Percentiles rank a stretch among this genome's conserved stretches.
Conservation (phyloP, 2,113 vertebrate genomes). For the Rhadina sibilatrix region DNA sequence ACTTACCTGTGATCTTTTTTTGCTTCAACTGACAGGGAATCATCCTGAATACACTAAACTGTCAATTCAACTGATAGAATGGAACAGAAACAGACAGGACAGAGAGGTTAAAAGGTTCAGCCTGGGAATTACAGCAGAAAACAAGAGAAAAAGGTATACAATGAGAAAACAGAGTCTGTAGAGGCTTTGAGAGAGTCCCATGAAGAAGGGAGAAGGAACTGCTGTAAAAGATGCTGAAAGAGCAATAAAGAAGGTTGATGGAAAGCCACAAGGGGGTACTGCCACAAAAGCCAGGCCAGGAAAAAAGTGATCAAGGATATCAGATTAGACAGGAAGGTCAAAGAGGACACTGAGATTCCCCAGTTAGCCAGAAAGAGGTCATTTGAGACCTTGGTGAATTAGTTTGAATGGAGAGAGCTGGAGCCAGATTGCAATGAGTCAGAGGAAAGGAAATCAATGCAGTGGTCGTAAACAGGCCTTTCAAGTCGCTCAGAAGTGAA, state of each 20-base stretch:
- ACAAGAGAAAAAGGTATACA: background rate
- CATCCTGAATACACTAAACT: background rate
- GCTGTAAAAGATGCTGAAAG: background rate
- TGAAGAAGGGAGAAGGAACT: background rate
- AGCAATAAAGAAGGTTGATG: background rate
- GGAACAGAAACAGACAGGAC: background rate
- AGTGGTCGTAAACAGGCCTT: constrained; percentile 56
- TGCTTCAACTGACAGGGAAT: background rate
- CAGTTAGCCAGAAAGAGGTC: constrained; percentile 25
- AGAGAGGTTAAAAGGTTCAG: background rate
- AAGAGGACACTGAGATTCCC: constrained; percentile 45
- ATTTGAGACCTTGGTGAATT: constrained; percentile 55
- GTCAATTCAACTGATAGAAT: background rate
- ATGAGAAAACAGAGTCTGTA: background rate
- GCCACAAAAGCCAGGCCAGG: constrained; percentile 9
- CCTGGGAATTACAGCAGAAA: background rate
- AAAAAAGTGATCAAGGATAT: constrained; percentile 28
- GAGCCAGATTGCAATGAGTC: constrained; percentile 59
- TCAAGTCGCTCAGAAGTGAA: constrained; percentile 52
- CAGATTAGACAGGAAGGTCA: constrained; percentile 50
- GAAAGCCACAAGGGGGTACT: constrained; percentile 26
- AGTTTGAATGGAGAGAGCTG: constrained; percentile 38
- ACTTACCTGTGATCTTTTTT: background rate
- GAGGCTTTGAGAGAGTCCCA: background rate
- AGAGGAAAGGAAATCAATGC: constrained; percentile 66